Conservation (phyloP, 1,140 invertebrate species). For the Calephelis virginiensis region DNA sequence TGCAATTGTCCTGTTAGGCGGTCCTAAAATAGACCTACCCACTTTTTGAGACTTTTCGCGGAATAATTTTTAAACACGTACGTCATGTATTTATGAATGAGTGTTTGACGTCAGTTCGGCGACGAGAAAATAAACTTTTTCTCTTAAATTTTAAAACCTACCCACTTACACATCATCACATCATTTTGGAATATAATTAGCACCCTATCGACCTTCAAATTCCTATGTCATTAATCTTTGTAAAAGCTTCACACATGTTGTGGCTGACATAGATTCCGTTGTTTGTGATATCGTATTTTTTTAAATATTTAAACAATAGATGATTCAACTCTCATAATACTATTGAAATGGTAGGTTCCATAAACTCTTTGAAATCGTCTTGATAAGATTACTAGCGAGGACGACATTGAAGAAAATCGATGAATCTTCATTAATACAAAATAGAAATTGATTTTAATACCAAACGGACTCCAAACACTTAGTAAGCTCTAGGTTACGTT, state of each 20-base stretch:
- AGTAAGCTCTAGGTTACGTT: too few species aligned
- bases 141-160: constrained; percentile 15
- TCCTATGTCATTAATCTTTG: neutral
- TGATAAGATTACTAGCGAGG: too few species aligned
- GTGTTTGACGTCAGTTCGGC: constrained; percentile 27
- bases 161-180: neutral
- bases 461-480: too few species aligned
- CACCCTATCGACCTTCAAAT: neutral
- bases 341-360: too few species aligned
- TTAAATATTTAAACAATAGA: neutral
- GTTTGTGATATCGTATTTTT: neutral
- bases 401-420: too few species aligned
- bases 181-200: neutral
- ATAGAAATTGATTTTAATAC: too few species aligned
- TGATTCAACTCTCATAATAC: neutral
- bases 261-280: neutral
- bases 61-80: constrained; percentile 23
- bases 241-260: neutral
- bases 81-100: constrained; percentile 58
- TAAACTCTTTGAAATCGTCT: too few species aligned
- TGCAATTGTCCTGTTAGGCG: constrained; percentile 5
- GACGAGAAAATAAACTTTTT: constrained; percentile 12
- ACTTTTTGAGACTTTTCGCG: neutral
- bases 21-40: neutral
- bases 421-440: too few species aligned